These are phyloP conservation scores for Oxygymnocypris stewartii DNA, from an alignment of 2,113 vertebrate genomes.

Conservation along the genomic window DNA sequence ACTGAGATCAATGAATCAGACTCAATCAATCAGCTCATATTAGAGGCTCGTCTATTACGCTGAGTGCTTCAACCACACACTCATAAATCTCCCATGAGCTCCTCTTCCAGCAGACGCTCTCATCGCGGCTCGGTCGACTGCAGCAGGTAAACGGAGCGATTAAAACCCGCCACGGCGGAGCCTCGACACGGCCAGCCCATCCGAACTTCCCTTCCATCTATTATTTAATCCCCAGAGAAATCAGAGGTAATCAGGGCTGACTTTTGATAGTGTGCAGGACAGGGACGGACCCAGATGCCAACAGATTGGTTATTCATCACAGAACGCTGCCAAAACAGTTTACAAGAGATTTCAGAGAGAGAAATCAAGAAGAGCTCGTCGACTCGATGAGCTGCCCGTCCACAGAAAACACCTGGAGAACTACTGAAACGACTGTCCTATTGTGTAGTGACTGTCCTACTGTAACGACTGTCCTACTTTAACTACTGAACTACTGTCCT, in stretches of 20 bases:
- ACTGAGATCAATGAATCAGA: background rate
- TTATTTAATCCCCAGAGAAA: background rate
- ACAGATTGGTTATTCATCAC: background rate
- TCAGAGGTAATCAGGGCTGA: background rate
- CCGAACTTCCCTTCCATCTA: background rate
- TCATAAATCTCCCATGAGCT: slow-evolving; percentile 31
- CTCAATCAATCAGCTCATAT: slow-evolving; percentile 7
- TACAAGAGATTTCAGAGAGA: background rate
- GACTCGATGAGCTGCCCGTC: background rate
- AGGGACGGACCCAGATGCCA: background rate
- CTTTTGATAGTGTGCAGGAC: background rate
- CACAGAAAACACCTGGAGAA: background rate
- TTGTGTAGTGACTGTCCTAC: no score
- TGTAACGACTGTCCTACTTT: no score
- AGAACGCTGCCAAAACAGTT: background rate
- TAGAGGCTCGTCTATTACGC: slow-evolving; percentile 23
- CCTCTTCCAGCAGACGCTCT: background rate
- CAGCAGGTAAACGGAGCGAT: background rate
- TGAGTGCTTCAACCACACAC: slow-evolving; percentile 6
- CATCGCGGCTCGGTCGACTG: background rate
- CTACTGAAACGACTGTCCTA: no score
- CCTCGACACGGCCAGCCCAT: background rate
- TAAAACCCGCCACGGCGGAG: background rate
- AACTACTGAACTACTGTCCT: no score
- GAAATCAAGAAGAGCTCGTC: background rate